Evolutionary conservation across 2,888 invertebrate species (phyloP), one percentile per base, ranked within the genome.

Genomic region (Zele albiditarsus): DNA sequence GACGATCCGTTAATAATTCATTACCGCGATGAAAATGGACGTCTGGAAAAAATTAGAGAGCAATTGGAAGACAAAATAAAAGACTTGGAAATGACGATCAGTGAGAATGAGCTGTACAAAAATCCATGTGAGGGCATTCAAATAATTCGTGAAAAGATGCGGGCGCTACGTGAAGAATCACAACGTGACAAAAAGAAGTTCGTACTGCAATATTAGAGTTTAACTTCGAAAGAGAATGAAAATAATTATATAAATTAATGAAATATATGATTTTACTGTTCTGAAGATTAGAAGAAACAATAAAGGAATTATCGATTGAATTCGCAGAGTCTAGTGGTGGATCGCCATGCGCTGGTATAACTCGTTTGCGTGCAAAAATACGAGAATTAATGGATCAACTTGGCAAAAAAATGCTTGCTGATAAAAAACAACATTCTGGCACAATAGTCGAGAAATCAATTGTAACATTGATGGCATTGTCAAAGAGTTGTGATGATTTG

Each of bases 1-100:
- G 80, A 84, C 1, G 88, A 88, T 80, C 88, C 88, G 0, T 77
- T 88, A 77, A 60, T 87, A 12, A 73, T 81, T 58, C 85, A 87
- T 76, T 84, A 84, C 67, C 85, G 84, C 20, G 82, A 82, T 53
- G 87, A 88, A 78, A 86, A 83, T 74, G 81, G 81, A 74, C 81
- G 82, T 57, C 78, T 88, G 72, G 81, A 85, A 76, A 83, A 77
- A 77, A 79, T 75, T 46, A 87, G 81, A 65, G 85, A 82, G 25
- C 80, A 86, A 75, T 78, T 87, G 25, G 78, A 83, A 76, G 87
- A 87, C 58, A 84, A 81, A 78, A 77, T 85, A 33, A 78, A 77
- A 63, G 81, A 85, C 74, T 79, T 88, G 27, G 82, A 79, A 63
- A 85, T 86, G 65, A 82, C 79, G 1, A 76, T 88, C n/a, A 80